Conservation (phyloP, 1,140 invertebrate species). For the Aphelinus certus region DNA sequence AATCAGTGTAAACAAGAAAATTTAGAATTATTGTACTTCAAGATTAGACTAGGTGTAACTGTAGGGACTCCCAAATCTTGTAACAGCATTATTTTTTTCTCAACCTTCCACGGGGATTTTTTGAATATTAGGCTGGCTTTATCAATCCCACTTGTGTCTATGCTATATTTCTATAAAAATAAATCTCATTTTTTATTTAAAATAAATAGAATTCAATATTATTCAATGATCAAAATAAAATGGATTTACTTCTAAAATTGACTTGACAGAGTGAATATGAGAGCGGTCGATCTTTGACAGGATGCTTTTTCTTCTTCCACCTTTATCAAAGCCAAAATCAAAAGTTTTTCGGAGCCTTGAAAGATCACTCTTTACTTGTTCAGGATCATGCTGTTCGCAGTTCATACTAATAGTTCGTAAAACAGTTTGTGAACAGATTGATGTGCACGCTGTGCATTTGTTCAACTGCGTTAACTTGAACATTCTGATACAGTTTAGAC, state of each 20-base stretch:
- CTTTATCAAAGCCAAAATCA: no score
- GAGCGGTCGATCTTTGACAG: background rate
- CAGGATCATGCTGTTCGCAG: no score
- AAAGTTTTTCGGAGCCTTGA: no score
- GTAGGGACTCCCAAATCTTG: constrained; percentile 26
- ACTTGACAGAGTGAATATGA: background rate
- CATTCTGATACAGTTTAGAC: background rate
- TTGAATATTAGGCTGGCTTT: background rate
- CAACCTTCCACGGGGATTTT: constrained; percentile 1
- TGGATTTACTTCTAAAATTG: background rate
- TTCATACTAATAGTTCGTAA: no score
- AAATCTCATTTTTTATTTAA: constrained; percentile 6
- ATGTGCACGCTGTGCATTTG: constrained; percentile 3
- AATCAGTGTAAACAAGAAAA: background rate
- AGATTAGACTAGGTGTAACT: background rate
- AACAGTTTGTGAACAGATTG: no score
- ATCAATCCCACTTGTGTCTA: background rate
- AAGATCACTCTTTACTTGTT: no score
- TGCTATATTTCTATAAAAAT: constrained; percentile 28
- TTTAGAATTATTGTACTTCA: constrained; percentile 2
- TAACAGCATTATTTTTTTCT: constrained; percentile 33
- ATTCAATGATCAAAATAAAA: background rate
- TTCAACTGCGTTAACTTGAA: constrained; percentile 8
- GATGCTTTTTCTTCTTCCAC: no score
- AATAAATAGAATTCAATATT: background rate